A percentile compares a stretch with the other conserved stretches of the same genome.
Conservation (phyloP, 2,888 invertebrate species). For the Poecilus cupreus region DNA sequence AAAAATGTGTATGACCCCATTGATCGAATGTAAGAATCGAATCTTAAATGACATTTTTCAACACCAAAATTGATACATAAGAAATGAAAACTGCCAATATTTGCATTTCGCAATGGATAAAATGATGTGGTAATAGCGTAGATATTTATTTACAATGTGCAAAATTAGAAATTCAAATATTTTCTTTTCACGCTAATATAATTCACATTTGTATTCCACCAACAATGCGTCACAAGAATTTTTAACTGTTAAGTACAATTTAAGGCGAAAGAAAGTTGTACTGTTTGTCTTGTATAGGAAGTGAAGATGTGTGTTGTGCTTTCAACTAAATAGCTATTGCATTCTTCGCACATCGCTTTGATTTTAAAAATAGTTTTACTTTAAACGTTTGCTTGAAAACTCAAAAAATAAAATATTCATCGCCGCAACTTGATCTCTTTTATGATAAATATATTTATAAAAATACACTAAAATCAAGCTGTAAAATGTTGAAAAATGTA, state of each 20-base stretch:
- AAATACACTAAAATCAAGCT: not conserved
- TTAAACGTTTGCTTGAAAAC: too few species aligned
- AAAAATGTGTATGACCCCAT: too few species aligned
- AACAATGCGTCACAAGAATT: conserved; percentile 15
- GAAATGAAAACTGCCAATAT: too few species aligned
- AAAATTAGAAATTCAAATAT: not conserved
- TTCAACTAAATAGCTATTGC: not conserved
- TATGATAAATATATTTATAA: not conserved
- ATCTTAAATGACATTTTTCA: too few species aligned
- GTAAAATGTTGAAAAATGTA: not conserved
- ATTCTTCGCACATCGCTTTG: not conserved
- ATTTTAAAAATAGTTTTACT: conserved; percentile 5
- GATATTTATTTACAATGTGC: too few species aligned
- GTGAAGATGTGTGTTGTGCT: conserved; percentile 13
- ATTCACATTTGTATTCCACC: not conserved
- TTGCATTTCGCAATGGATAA: too few species aligned
- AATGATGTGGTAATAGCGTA: too few species aligned
- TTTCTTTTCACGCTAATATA: not conserved
- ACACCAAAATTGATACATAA: too few species aligned
- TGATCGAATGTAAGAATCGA: too few species aligned
- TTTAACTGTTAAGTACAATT: not conserved
- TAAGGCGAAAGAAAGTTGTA: conserved; percentile 31
- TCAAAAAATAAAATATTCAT: too few species aligned
- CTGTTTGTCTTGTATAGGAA: conserved; percentile 9
- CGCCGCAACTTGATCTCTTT: too few species aligned